Base-by-base conservation (phyloP, 1,140 invertebrate species). In the Eufriesea mexicana region DNA sequence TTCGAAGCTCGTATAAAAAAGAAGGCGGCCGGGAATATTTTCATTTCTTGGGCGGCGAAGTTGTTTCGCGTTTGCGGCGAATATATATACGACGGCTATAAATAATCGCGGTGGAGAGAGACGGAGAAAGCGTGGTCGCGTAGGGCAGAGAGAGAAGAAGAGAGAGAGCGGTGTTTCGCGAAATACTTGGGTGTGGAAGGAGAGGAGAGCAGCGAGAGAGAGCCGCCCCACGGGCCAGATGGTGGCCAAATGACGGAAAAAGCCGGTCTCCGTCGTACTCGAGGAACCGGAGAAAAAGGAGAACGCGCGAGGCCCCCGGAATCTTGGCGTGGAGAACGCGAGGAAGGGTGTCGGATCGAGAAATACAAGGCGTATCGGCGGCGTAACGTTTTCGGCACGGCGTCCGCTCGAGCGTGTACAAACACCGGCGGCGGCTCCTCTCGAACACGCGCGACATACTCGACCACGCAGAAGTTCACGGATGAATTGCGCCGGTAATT, bases 401-500 rank as follows among this genome's bases (percentile, higher is more conserved):
- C 45, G 35, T 45, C 16, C 75, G 64, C 28, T 47, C n/a, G 68
- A 45, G 23, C 25, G n/a, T 45, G 35, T 35, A 12, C 12, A 18
- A 16, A 55, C 35, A 59, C 42, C 28, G 35, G 0, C n/a, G 28
- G 25, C 42, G 76, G 62, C 9, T 14, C 45, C 47, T 49, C 54
- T 20, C 54, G 68, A 77, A 59, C 57, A 25, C 25, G 51, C 66
- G 84, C 66, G 84, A 61, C 61, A 55, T 35, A 28, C 9, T 79
- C 74, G n/a, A 5, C 16, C 55, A 49, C 42, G 61, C 55, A 57
- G 75, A 78, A 77, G 55, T 83, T 83, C 59, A 61, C 47, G 55
- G 28, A 72, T 62, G 66, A 81, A 84, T 86, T 71, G 51, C 73
- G 73, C 73, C 25, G 59, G 81, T 84, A 87, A 87, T 67, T 77